phyloP scores from a whole-genome alignment of 1,140 invertebrate genomes.

The Zaprionus lachaisei region DNA sequence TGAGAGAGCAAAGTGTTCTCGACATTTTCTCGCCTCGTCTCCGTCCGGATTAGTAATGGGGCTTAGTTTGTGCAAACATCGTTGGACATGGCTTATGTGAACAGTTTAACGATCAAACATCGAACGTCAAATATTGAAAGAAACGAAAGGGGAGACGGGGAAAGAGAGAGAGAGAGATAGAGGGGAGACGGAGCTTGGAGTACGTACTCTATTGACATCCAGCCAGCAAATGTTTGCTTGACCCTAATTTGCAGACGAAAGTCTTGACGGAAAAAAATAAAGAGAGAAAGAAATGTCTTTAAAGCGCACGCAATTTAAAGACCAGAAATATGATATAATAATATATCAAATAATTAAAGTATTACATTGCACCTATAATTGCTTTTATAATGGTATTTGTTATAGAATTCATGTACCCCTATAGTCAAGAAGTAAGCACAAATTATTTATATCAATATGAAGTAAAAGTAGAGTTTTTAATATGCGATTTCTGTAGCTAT shows the following conservation, averaged over 20 bases:
- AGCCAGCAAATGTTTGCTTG: background rate
- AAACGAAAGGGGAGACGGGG: background rate
- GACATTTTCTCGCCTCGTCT: constrained; percentile 17
- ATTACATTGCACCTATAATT: background rate
- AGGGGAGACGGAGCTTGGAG: background rate
- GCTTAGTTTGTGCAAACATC: constrained; percentile 23
- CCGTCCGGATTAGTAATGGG: constrained; percentile 33
- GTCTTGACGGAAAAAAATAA: background rate
- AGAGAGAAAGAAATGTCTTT: constrained; percentile 4
- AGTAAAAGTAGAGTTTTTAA: too few species aligned
- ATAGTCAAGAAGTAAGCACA: too few species aligned
- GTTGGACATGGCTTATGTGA: constrained; percentile 7
- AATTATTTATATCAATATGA: too few species aligned
- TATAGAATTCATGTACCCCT: too few species aligned
- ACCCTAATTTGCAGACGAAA: constrained; percentile 6
- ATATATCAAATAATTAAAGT: too few species aligned
- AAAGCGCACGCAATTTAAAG: background rate
- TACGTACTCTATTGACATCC: background rate
- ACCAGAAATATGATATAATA: background rate
- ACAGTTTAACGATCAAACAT: constrained; percentile 15
- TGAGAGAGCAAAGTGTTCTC: background rate
- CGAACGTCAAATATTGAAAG: constrained; percentile 6
- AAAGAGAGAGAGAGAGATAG: background rate
- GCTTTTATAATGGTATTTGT: too few species aligned
- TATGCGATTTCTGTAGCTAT: too few species aligned